Evolutionary conservation across 2,888 invertebrate genomes (phyloP), one percentile per base, ranked within the genome.

Genomic region (Pachydiplax longipennis): DNA sequence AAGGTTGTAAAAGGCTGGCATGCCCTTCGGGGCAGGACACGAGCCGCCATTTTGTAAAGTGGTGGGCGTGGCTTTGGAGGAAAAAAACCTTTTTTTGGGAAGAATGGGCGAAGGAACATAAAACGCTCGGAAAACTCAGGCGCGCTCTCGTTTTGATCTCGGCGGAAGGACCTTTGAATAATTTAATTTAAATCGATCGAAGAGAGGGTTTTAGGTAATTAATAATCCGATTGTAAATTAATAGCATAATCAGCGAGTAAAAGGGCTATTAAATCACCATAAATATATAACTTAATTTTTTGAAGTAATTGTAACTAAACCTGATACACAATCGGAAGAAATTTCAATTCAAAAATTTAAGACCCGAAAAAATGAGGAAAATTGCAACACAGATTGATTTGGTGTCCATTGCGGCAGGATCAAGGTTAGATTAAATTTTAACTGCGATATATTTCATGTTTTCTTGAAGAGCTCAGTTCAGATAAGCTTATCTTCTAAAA

Each of bases 31-130:
- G 87, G 61, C 15, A 37, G 61, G 61, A 37, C 87, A 35, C 12
- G 87, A 37, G 61, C 6, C 65, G 87, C 87, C 87, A 87, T 87
- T 87, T 87, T 87, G 87, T 87, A 12, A 87, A 87, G 87, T 25
- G 73, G 73, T 73, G 73, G 87, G 87, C 87, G 87, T 87, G 87
- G 87, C 40, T 37, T 87, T 61, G n/a, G n/a, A 65, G 13, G 35
- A 37, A 40, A 87, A 87, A 61, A 61, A 61, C 37, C 37, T 87
- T 87, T 87, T 61, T 87, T 48, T n/a, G 37, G 35, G 22, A 53
- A 83, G 48, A 18, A 53, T 18, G 53, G 22, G 31, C 65, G 65
- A 15, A n/a, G 18, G 6, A 53, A 10, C 44, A 8, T 44, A 10
- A 83, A 58, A 82, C 25, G 4, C 18, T 1, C 35, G 18, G 61